These are phyloP conservation scores for Macrosteles quadrilineatus DNA, from an alignment of 1,140 invertebrate species.

Conservation along the genomic window DNA sequence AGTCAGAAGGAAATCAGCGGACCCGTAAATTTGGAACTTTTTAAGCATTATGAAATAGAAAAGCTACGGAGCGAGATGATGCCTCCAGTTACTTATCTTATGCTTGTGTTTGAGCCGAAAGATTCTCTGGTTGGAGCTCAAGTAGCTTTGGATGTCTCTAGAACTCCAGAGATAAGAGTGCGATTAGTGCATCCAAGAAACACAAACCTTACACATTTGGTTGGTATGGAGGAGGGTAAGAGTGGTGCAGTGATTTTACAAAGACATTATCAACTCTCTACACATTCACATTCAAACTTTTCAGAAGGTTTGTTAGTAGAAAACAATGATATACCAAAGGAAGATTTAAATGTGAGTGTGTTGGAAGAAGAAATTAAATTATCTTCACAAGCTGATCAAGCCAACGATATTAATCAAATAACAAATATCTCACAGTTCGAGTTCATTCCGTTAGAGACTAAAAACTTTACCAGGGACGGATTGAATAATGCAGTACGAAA, in stretches of 20 bases:
- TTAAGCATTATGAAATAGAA: constrained; percentile 51
- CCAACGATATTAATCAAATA: too few species aligned
- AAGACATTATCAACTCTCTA: not conserved
- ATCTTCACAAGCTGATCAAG: too few species aligned
- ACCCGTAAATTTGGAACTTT: constrained; percentile 58
- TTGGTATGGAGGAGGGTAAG: not conserved
- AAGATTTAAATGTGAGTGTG: too few species aligned
- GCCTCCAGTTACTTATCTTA: constrained; percentile 49
- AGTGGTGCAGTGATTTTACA: not conserved
- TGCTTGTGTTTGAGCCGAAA: constrained; percentile 57
- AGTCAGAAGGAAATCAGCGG: constrained; percentile 53
- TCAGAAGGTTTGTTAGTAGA: too few species aligned
- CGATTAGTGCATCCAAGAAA: not conserved
- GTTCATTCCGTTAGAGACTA: not conserved
- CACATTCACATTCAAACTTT: too few species aligned
- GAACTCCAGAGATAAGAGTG: constrained; percentile 44
- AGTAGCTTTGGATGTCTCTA: constrained; percentile 58
- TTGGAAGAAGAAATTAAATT: too few species aligned
- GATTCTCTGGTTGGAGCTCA: constrained; percentile 22
- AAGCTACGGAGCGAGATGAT: constrained; percentile 53
- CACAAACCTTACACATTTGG: not conserved
- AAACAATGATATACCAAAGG: too few species aligned
- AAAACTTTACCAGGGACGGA: not conserved
- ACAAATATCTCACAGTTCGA: too few species aligned
- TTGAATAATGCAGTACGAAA: constrained; percentile 48